Evolutionary conservation across 2,888 invertebrate genomes (phyloP).

Genomic region (Nemurella pictetii): DNA sequence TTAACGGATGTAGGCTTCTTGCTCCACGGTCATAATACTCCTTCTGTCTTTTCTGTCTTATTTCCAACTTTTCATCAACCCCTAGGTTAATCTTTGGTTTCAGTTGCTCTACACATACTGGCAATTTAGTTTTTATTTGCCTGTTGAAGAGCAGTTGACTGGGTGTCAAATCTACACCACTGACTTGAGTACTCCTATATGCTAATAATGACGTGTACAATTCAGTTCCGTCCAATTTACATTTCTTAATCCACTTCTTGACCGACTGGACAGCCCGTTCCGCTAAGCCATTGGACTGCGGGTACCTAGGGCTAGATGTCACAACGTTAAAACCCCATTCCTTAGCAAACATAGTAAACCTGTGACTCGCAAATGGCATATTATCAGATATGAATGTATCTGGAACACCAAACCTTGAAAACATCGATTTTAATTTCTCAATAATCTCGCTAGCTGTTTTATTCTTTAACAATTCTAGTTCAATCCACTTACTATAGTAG

Average conservation of each 20-base stretch:
- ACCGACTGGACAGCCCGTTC: slow-evolving; percentile 5
- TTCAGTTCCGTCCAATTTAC: background rate
- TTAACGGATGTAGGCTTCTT: too few species aligned
- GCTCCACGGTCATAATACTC: too few species aligned
- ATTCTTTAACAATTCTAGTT: slow-evolving; percentile 36
- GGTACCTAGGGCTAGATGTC: slow-evolving; percentile 19
- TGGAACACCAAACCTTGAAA: slow-evolving; percentile 11
- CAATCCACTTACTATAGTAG: slow-evolving; percentile 45
- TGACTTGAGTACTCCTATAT: background rate
- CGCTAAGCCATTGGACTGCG: background rate
- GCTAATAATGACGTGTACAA: background rate
- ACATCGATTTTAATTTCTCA: slow-evolving; percentile 12
- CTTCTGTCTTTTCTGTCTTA: too few species aligned
- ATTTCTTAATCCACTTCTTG: background rate
- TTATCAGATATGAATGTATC: slow-evolving; percentile 4
- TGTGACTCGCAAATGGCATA: slow-evolving; percentile 15
- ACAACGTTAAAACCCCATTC: background rate
- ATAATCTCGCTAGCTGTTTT: slow-evolving; percentile 2
- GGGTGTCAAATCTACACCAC: slow-evolving; percentile 1
- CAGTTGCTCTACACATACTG: too few species aligned
- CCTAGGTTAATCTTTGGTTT: too few species aligned
- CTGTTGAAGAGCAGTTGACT: background rate
- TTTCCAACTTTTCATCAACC: too few species aligned
- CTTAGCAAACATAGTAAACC: slow-evolving; percentile 15
- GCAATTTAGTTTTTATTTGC: background rate